Evolutionary conservation across 92 coral and sea anemone species (phyloP).

Genomic region (Epizoanthus scotinus): DNA sequence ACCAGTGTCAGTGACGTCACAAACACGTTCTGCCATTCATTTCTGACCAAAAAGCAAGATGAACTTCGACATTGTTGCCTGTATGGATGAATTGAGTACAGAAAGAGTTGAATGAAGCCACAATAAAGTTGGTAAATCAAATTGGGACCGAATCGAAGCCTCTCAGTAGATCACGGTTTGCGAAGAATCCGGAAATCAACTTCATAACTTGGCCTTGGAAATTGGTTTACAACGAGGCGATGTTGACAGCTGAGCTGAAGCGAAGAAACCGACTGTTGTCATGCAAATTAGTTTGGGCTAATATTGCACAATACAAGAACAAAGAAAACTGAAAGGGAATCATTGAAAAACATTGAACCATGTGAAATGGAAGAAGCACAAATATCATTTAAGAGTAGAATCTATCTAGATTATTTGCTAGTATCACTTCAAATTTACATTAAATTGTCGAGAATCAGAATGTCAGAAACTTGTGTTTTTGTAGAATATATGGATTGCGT

Average conservation of each 20-base stretch:
- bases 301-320: slow-evolving; percentile 21
- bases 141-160: not conserved
- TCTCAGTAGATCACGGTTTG: not conserved
- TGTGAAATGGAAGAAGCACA: slow-evolving; percentile 15
- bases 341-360: slow-evolving; percentile 34
- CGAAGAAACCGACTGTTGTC: slow-evolving; percentile 27
- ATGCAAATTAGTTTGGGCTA: slow-evolving; percentile 24
- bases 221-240: not conserved
- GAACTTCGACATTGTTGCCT: not conserved
- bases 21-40: slow-evolving; percentile 17
- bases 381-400: slow-evolving; percentile 13
- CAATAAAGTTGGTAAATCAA: not conserved
- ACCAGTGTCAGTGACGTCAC: slow-evolving; percentile 38
- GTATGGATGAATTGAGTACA: not conserved
- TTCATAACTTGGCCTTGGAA: slow-evolving; percentile 38
- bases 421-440: slow-evolving; percentile 7
- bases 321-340: slow-evolving; percentile 14
- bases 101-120: not conserved
- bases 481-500: not conserved
- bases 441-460: not conserved
- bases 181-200: not conserved
- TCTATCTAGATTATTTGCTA: slow-evolving; percentile 3
- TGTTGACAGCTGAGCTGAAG: slow-evolving; percentile 38
- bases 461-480: not conserved
- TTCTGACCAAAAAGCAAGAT: not conserved